Base-by-base conservation (phyloP, 2,888 invertebrate species). In the Acleris literana region DNA sequence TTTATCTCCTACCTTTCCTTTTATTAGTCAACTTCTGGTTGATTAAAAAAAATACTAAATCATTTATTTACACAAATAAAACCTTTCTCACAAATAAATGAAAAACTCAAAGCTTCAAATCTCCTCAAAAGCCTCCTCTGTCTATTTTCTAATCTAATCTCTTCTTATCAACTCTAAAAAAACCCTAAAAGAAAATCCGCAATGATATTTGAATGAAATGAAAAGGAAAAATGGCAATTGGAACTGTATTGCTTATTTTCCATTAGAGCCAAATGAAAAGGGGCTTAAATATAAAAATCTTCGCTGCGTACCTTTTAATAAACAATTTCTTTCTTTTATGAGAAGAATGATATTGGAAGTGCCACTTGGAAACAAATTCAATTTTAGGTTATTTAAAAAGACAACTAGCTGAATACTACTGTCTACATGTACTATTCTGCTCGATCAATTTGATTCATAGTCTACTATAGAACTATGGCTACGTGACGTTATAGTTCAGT, bases 231-330 rank as follows among this genome's bases (percentile, higher is more conserved):
- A 66, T 57, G 57, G 46, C 66, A 66, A 66, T 66, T 57, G 61
- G 53, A 61, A 22, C 33, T 66, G 66, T 66, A 66, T 62, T 66
- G 66, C 66, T 66, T 66, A 66, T 62, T 62, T 66, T 66, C 62
- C 57, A 66, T 66, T 66, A 66, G 53, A 57, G 57, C 33, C 61
- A 62, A 66, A 62, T 57, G 66, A 66, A 66, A 66, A 62, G 52
- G 43, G 61, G 66, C 62, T 62, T 66, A 57, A 62, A 49, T 61
- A 57, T 46, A 25, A 60, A 66, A 66, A 48, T 52, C 56, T 48
- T 33, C 57, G 46, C 61, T 56, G 33, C 54, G 53, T 61, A 54
- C 44, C 52, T 61, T 57, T 67, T 68, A 63, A 52, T 65, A 70
- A 69, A 49, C 61, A 65, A 56, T 65, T 61, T 65, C 17, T 65